These are phyloP conservation scores for Drosophila birchii DNA, from an alignment of 2,888 invertebrate species.

Conservation along the genomic window DNA sequence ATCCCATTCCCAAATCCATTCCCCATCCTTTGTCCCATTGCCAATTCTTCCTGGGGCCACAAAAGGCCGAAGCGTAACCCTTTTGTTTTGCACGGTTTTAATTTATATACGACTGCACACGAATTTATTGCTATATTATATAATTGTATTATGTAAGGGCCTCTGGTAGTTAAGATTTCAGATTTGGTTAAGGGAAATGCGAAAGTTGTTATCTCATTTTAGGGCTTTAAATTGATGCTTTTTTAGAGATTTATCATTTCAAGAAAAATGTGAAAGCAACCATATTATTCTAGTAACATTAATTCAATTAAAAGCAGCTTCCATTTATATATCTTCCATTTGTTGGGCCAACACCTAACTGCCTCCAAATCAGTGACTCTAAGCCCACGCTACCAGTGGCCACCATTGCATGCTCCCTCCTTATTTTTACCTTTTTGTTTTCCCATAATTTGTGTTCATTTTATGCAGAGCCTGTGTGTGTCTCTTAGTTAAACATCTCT, in stretches of 20 bases:
- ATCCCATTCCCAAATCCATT: constrained; percentile 19
- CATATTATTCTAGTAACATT: constrained; percentile 1
- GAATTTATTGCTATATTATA: constrained; percentile 77
- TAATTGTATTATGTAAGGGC: constrained; percentile 53
- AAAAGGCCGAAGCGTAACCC: constrained; percentile 55
- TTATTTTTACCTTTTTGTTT: constrained; percentile 1
- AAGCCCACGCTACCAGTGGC: constrained; percentile 38
- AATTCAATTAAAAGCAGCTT: constrained; percentile 7
- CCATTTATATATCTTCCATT: neutral
- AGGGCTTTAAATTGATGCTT: neutral
- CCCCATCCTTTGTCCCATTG: constrained; percentile 14
- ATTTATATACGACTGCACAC: constrained; percentile 64
- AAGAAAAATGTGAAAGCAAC: neutral
- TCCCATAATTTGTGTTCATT: constrained; percentile 41
- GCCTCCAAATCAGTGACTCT: constrained; percentile 17
- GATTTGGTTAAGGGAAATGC: constrained; percentile 24
- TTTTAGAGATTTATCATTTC: neutral
- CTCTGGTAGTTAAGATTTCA: constrained; percentile 39
- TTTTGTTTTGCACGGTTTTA: constrained; percentile 68
- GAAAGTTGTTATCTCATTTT: constrained; percentile 17
- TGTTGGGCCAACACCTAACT: constrained; percentile 6
- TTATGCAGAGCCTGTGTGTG: constrained; percentile 55
- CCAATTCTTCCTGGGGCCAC: constrained; percentile 29
- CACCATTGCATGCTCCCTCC: constrained; percentile 36
- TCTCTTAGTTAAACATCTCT: constrained; percentile 79